Percentiles rank a stretch among this genome's conserved stretches.
These are phyloP conservation scores for Orchestia grillus DNA, from an alignment of 1,140 invertebrate species.

Conservation along the genomic window DNA sequence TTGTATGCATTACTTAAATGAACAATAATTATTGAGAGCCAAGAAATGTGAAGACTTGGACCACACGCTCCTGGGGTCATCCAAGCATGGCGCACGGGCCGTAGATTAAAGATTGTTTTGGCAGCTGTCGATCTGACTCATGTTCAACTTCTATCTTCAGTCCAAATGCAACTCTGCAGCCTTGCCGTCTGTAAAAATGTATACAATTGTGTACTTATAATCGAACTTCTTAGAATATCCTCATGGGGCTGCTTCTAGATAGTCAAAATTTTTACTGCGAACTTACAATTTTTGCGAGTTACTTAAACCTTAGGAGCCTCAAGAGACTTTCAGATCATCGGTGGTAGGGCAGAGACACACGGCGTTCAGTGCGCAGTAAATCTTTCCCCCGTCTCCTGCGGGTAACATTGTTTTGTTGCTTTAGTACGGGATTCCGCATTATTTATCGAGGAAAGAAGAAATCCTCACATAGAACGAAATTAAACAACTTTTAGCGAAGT, in stretches of 20 bases:
- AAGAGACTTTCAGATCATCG: background rate
- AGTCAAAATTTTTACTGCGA: background rate
- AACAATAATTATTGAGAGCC: background rate
- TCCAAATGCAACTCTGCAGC: background rate
- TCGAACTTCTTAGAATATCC: background rate
- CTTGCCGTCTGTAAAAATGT: background rate
- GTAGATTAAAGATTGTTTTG: background rate
- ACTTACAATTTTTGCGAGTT: background rate
- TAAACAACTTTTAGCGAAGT: too few relatives aligned
- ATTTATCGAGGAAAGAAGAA: too few relatives aligned
- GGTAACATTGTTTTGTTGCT: too few relatives aligned
- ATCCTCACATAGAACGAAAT: too few relatives aligned
- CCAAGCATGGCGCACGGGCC: background rate
- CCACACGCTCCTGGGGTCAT: background rate
- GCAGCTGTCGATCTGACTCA: slow-evolving; percentile 5
- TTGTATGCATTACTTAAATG: background rate
- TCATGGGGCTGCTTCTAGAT: background rate
- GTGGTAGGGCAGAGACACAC: too few relatives aligned
- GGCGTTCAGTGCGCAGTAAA: background rate
- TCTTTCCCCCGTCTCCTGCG: background rate
- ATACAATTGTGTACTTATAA: background rate
- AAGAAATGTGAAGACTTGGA: background rate
- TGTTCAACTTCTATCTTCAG: background rate
- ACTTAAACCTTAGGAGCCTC: background rate
- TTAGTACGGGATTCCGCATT: too few relatives aligned